phyloP scores from a whole-genome alignment of 2,113 vertebrate species.

The Boulengeromyrus knoepffleri region DNA sequence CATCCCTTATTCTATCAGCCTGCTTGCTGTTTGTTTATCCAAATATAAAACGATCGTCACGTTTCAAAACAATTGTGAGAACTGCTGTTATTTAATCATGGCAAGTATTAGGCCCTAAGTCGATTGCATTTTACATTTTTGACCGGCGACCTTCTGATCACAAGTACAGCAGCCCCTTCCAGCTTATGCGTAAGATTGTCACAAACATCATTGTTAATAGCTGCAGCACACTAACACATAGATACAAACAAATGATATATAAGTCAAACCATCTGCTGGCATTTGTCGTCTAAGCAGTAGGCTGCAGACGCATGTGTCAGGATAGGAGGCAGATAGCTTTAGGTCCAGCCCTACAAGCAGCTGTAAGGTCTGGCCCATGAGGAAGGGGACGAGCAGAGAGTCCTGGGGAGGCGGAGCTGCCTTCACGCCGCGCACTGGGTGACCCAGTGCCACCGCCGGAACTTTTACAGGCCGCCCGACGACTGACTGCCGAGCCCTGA shows the following conservation, averaged over 20 bases:
- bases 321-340: background rate
- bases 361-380: background rate
- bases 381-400: background rate
- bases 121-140: background rate
- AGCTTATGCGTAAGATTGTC: background rate
- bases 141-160: background rate
- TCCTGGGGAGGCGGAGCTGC: background rate
- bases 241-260: background rate
- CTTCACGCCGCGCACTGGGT: background rate
- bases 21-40: background rate
- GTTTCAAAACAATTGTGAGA: background rate
- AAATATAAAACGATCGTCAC: background rate
- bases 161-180: background rate
- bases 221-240: background rate
- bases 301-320: background rate
- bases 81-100: background rate
- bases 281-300: background rate
- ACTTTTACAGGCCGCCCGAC: constrained; percentile 21
- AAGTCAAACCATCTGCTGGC: background rate
- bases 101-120: background rate
- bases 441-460: background rate
- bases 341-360: background rate
- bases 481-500: constrained; percentile 34
- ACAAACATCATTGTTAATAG: background rate
- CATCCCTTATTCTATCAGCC: background rate